phyloP scores from a whole-genome alignment of 2,797 vertebrate species.

The Emydoidea blandingii region DNA sequence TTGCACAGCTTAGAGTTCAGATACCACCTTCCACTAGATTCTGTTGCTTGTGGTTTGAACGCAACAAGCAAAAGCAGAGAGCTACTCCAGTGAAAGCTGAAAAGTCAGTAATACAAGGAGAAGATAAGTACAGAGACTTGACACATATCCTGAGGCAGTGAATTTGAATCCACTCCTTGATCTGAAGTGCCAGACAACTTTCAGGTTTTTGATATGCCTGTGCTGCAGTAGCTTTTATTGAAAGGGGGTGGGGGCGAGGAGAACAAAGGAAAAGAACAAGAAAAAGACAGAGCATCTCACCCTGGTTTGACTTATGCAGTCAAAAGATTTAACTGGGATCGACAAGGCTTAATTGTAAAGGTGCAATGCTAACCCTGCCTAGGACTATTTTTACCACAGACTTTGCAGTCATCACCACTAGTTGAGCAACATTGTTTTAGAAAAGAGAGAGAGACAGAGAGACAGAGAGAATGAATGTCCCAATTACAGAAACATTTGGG shows the following conservation, averaged over 20 bases:
- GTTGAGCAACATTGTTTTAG: not conserved
- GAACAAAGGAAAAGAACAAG: conserved; percentile 58
- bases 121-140: conserved; percentile 59
- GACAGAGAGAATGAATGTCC: not conserved
- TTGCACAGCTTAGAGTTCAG: not conserved
- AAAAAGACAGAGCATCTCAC: conserved; percentile 39
- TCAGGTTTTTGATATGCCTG: conserved; percentile 73
- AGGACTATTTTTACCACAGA: not conserved
- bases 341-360: conserved; percentile 23
- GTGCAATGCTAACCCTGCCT: not conserved
- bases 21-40: conserved; percentile 5
- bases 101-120: conserved; percentile 65
- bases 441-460: not conserved
- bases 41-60: conserved; percentile 12
- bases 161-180: conserved; percentile 77
- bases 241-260: conserved; percentile 56
- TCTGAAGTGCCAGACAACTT: conserved; percentile 75
- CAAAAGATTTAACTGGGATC: conserved; percentile 21
- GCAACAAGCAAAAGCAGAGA: conserved; percentile 24
- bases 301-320: conserved; percentile 19
- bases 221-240: conserved; percentile 61
- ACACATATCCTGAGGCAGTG: conserved; percentile 77
- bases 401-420: not conserved
- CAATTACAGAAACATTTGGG: not conserved
- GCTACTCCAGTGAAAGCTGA: conserved; percentile 45